Evolutionary conservation across 2,113 vertebrate genomes (phyloP).

Genomic region (Salvelinus sp.): DNA sequence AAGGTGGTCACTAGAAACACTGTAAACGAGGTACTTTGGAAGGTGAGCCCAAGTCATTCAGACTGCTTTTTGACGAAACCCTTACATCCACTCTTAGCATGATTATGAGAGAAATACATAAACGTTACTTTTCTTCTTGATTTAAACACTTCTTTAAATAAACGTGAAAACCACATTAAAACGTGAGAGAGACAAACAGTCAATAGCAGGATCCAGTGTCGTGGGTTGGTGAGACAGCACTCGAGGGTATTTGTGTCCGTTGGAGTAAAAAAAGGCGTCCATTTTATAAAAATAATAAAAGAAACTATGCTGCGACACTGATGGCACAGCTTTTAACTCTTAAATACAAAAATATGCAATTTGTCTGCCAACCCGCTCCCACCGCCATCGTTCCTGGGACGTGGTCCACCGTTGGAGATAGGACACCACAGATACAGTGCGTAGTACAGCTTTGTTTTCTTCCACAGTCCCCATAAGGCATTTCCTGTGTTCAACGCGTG

Average conservation of each 20-base stretch:
- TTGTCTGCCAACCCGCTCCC: slow-evolving; percentile 41
- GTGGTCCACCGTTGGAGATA: slow-evolving; percentile 66
- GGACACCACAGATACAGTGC: slow-evolving; percentile 82
- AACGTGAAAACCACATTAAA: slow-evolving; percentile 75
- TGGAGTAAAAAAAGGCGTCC: slow-evolving; percentile 79
- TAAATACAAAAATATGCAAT: slow-evolving; percentile 97
- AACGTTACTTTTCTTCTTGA: slow-evolving; percentile 38
- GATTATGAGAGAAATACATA: slow-evolving; percentile 72
- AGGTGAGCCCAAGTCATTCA: slow-evolving; percentile 88
- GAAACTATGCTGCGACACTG: slow-evolving; percentile 74
- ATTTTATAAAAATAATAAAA: slow-evolving; percentile 85
- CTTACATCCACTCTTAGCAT: slow-evolving; percentile 76
- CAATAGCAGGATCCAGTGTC: slow-evolving; percentile 89
- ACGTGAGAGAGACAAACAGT: slow-evolving; percentile 65
- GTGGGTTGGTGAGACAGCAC: slow-evolving; percentile 84
- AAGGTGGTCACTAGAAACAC: slow-evolving; percentile 88
- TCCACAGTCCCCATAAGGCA: slow-evolving; percentile 94
- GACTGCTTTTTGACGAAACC: slow-evolving; percentile 73
- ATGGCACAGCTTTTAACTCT: slow-evolving; percentile 87
- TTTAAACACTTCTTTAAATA: slow-evolving; percentile 77
- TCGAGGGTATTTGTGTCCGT: slow-evolving; percentile 86
- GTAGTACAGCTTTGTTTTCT: slow-evolving; percentile 74
- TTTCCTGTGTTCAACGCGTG: slow-evolving; percentile 88
- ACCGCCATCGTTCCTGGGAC: slow-evolving; percentile 70
- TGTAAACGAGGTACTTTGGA: slow-evolving; percentile 98